Evolutionary conservation across 2,888 invertebrate species (phyloP), one percentile per base, ranked within the genome.

Genomic region (Seira ritae): DNA sequence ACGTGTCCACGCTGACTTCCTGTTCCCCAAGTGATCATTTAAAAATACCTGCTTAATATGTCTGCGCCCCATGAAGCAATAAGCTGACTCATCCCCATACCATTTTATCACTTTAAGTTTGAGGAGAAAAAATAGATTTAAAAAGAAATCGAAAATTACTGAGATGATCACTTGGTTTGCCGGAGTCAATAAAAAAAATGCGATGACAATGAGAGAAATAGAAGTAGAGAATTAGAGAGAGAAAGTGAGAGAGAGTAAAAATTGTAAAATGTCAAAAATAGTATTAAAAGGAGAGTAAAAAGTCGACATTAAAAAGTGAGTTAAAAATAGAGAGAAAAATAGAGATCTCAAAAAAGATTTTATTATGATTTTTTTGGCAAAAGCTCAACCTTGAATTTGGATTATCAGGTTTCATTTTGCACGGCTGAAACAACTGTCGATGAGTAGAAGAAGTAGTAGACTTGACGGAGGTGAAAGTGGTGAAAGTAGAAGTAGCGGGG

Each of bases 151-250:
- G 60, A 70, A 86, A 85, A n/a, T n/a, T n/a, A 31, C 31, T 17
- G 22, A 72, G 37, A 55, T 87, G 86, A 88, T 84, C 87, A 89
- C 88, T 89, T 89, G 87, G 86, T 78, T 86, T 82, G 50, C 65
- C 73, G 80, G 84, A 86, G 86, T 86, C 80, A 80, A 74, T 86
- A 80, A 83, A 84, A 85, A 80, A 83, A 84, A 85, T 80, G 84
- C 84, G 69, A n/a, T 81, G 80, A 85, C 85, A 86, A 84, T 84
- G 71, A 83, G 82, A 85, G 75, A 84, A 23, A 77, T 69, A 66
- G 86, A 79, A 86, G 86, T n/a, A n/a, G n/a, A n/a, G n/a, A 79
- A 86, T 75, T 87, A 74, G 84, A 84, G 23, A 87, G 83, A 89
- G 60, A 83, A 84, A 82, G 87, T 85, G 86, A 87, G 87, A 87